These are phyloP conservation scores for Campylomormyrus tamandua DNA, from an alignment of 2,113 vertebrate species.

Conservation along the genomic window DNA sequence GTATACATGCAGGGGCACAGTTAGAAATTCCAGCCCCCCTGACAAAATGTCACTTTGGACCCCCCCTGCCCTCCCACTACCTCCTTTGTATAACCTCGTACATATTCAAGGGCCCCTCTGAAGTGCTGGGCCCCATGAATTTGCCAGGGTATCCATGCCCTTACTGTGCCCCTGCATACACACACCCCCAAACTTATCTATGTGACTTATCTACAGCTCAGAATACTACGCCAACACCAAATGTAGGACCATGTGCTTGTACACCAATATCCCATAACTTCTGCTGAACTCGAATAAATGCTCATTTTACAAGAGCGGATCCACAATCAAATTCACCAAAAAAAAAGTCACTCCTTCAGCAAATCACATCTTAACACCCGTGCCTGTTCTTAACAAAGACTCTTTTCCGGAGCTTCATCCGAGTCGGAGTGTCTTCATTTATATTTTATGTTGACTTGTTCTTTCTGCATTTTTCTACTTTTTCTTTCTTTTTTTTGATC, in stretches of 20 bases:
- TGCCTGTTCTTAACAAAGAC: conserved; percentile 63
- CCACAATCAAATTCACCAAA: not conserved
- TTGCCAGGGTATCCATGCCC: not conserved
- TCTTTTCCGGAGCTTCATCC: conserved; percentile 63
- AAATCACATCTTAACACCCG: conserved; percentile 61
- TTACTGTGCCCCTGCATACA: not conserved
- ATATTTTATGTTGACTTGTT: conserved; percentile 66
- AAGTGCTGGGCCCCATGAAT: not conserved
- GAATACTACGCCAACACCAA: not conserved
- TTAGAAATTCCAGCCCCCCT: no score
- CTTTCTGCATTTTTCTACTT: conserved; percentile 56
- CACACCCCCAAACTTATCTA: not conserved
- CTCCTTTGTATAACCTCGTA: not conserved
- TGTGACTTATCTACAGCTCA: not conserved
- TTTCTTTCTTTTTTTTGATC: conserved; percentile 59
- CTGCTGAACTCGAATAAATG: conserved; percentile 36
- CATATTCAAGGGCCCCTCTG: not conserved
- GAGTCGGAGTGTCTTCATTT: conserved; percentile 64
- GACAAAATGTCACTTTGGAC: not conserved
- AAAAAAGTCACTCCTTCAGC: conserved; percentile 56
- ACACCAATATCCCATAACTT: conserved; percentile 30
- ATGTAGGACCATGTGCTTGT: conserved; percentile 29
- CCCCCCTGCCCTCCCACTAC: not conserved
- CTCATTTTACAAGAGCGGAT: conserved; percentile 19
- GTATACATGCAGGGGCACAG: not conserved